Evolutionary conservation across 2,888 invertebrate species (phyloP), one percentile per base, ranked within the genome.

Genomic region (Leptura quadrifasciata): DNA sequence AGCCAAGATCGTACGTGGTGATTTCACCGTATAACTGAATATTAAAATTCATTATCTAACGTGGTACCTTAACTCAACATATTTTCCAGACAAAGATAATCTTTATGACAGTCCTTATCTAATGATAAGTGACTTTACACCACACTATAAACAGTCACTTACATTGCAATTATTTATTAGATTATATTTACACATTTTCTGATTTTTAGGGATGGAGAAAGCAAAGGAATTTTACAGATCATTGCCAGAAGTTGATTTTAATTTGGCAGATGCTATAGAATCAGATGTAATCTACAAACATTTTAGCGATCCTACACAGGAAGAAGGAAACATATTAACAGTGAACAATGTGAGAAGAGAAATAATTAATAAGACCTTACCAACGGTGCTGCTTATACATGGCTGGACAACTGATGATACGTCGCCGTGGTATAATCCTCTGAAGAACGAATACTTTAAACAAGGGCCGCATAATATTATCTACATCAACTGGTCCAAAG

Each of bases 351-450:
- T 78, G 1, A 54, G 70, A 2, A 47, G 64, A 9, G 55, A 71
- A 67, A 63, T 75, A 15, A 65, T 81, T 21, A 73, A 84, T 52
- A 79, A 74, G 71, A 76, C 80, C 8, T 52, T 83, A 21, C 86
- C 87, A 65, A 90, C 90, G 0, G 90, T 90, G 79, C 83, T 90
- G 10, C 86, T 91, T 52, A 89, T 91, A 24, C 91, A 91, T 72
- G 91, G 91, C n/a, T 91, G 90, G 90, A 89, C 90, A 68, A 89
- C 90, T 0, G 89, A 88, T 73, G 87, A 88, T 47, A 86, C 85
- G 52, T 88, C 88, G 54, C 83, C 86, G 5, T 89, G 80, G 81
- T 81, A 76, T 52, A 52, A 83, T 17, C 80, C 86, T 1, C 84
- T 90, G 81, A 90, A 88, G 85, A 83, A 88, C 73, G 89, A 86